Percentiles rank a stretch among this genome's conserved stretches.
Evolutionary conservation across 2,797 vertebrate species (phyloP).

Genomic region (Pseudomugil tenellus): DNA sequence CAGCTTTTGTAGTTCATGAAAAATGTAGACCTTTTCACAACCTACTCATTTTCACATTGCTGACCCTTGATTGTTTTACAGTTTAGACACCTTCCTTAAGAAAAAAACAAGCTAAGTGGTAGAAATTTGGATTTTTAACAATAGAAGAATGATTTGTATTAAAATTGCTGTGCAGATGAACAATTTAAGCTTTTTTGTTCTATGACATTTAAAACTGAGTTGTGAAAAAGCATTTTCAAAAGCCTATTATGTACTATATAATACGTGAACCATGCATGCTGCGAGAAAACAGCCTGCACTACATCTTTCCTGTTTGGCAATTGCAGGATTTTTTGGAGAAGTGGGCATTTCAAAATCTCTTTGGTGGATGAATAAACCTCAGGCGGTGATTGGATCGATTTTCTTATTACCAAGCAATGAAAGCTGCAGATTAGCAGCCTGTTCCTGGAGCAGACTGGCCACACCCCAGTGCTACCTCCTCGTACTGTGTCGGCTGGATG

Average conservation of each 20-base stretch:
- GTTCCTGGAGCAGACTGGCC: slow-evolving; percentile 50
- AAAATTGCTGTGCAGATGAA: slow-evolving; percentile 1
- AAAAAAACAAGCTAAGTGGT: background rate
- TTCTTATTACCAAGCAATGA: slow-evolving; percentile 32
- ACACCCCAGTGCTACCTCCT: slow-evolving; percentile 45
- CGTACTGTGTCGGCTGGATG: slow-evolving; percentile 12
- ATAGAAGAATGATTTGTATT: slow-evolving; percentile 14
- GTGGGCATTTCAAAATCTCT: slow-evolving; percentile 11
- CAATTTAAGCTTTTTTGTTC: too few species aligned
- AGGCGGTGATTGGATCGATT: slow-evolving; percentile 43
- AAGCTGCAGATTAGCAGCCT: slow-evolving; percentile 48
- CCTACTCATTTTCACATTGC: background rate
- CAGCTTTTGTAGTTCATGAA: too few species aligned
- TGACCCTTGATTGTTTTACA: background rate
- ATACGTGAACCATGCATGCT: background rate
- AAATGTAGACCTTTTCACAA: background rate
- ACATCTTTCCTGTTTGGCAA: background rate
- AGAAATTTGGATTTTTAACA: slow-evolving; percentile 16
- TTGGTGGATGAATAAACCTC: slow-evolving; percentile 16
- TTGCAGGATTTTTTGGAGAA: slow-evolving; percentile 11
- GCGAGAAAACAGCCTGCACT: background rate
- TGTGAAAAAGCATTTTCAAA: slow-evolving; percentile 4
- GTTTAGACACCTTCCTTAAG: background rate
- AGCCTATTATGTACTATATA: slow-evolving; percentile 1
- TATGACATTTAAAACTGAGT: background rate